These are phyloP conservation scores for Oligia latruncula DNA, from an alignment of 2,888 invertebrate genomes.

Conservation along the genomic window DNA sequence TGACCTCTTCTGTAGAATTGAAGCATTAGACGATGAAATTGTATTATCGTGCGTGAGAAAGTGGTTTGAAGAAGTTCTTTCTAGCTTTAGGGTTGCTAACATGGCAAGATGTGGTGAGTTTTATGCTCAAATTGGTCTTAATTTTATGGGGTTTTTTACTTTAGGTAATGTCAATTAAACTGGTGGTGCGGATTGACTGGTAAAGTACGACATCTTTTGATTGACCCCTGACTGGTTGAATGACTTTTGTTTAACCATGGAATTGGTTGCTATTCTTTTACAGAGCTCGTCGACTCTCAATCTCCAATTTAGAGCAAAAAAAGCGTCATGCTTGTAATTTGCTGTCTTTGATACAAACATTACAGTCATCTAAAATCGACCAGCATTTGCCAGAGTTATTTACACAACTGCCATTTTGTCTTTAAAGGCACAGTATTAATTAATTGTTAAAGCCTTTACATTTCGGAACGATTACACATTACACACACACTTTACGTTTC, in stretches of 20 bases:
- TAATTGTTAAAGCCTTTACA: constrained; percentile 10
- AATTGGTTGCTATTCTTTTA: not conserved
- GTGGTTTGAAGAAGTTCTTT: not conserved
- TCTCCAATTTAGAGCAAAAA: not conserved
- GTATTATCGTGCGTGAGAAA: not conserved
- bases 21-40: not conserved
- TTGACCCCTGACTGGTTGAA: not conserved
- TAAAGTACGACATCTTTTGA: not conserved
- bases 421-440: not conserved
- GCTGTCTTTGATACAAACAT: not conserved
- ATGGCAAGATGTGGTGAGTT: not conserved
- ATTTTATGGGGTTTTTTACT: too few relatives aligned
- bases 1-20: not conserved
- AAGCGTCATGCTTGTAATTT: not conserved
- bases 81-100: not conserved
- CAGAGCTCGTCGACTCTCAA: too few relatives aligned
- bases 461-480: not conserved
- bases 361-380: not conserved
- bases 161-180: not conserved
- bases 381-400: not conserved
- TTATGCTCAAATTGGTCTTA: not conserved
- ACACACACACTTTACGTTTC: not conserved
- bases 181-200: not conserved
- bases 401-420: constrained; percentile 7
- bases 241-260: not conserved